Conservation (phyloP, 2,797 vertebrate species). For the Etheostoma perlongum region DNA sequence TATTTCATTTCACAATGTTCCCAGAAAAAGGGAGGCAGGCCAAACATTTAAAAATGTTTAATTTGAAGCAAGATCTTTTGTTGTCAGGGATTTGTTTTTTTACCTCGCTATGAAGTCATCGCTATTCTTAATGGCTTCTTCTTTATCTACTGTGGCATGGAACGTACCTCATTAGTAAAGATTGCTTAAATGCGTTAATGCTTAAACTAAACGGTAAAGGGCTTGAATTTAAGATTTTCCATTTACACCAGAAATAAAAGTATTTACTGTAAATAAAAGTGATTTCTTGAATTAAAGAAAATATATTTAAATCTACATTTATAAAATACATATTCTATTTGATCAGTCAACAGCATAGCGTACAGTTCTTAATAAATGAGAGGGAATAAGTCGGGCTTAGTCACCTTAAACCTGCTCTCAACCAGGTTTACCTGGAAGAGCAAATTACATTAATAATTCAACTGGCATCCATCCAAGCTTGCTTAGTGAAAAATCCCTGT, state of each 20-base stretch:
- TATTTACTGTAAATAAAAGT: neutral
- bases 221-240: neutral
- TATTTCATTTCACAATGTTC: neutral
- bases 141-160: neutral
- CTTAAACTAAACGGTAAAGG: neutral
- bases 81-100: neutral
- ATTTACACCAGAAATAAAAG: neutral
- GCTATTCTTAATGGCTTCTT: neutral
- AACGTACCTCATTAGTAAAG: neutral
- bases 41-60: neutral
- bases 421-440: neutral
- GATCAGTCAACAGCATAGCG: neutral
- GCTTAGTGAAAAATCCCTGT: neutral
- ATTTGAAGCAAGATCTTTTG: neutral
- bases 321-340: neutral
- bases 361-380: neutral
- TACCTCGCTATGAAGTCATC: neutral
- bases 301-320: neutral
- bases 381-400: neutral
- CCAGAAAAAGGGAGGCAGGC: neutral
- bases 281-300: neutral
- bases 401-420: constrained; percentile 5
- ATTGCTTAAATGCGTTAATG: neutral
- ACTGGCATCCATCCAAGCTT: constrained; percentile 10
- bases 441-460: neutral